Conservation (phyloP, 2,113 vertebrate species). For the Tamias sibiricus region DNA sequence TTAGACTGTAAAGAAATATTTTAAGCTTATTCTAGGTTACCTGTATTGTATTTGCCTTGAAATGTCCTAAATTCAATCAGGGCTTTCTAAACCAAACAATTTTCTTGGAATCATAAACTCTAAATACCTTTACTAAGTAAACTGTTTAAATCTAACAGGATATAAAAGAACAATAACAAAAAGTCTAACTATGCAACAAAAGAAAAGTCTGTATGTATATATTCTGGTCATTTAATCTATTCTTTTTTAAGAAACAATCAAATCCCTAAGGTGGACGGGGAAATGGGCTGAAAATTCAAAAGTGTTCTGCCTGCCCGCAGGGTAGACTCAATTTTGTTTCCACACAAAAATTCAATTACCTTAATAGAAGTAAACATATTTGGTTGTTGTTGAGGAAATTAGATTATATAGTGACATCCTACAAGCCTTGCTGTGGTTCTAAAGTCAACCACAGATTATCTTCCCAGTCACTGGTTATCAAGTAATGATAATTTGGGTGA, state of each 20-base stretch:
- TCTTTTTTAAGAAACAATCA: slow-evolving; percentile 61
- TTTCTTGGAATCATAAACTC: slow-evolving; percentile 15
- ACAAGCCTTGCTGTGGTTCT: slow-evolving; percentile 39
- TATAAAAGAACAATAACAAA: slow-evolving; percentile 1
- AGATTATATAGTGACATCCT: slow-evolving; percentile 50
- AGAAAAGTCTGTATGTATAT: slow-evolving; percentile 5
- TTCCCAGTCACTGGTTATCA: neutral
- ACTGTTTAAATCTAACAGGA: slow-evolving; percentile 42
- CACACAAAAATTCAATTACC: slow-evolving; percentile 65
- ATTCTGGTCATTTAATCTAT: slow-evolving; percentile 44
- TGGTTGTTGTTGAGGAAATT: slow-evolving; percentile 53
- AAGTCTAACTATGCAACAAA: neutral
- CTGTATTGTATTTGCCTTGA: slow-evolving; percentile 22
- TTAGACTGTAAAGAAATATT: slow-evolving; percentile 33
- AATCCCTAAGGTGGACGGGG: slow-evolving; percentile 30
- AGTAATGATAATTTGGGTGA: slow-evolving; percentile 45
- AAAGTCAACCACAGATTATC: slow-evolving; percentile 46
- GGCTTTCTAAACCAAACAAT: slow-evolving; percentile 48
- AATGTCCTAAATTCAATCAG: slow-evolving; percentile 47
- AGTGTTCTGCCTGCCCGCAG: slow-evolving; percentile 47
- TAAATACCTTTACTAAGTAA: slow-evolving; percentile 44
- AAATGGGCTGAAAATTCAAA: slow-evolving; percentile 53
- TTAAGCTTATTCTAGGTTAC: slow-evolving; percentile 30
- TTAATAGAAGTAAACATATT: slow-evolving; percentile 61
- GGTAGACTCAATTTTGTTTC: slow-evolving; percentile 59